Conservation (phyloP, 2,888 invertebrate genomes). For the Lepidocyrtoides sp. region DNA sequence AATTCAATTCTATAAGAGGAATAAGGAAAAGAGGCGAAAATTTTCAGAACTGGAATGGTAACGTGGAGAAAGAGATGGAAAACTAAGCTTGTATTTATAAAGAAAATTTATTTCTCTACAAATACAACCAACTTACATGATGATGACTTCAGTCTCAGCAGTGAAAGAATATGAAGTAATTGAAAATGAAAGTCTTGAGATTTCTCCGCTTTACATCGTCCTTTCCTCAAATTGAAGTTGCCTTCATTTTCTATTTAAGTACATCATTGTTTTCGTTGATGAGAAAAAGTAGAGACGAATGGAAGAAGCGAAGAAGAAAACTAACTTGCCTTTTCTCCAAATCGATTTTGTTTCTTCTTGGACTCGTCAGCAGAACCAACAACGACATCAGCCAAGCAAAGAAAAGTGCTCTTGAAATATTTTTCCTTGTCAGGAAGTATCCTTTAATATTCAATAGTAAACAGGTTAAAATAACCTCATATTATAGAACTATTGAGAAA, state of each 20-base stretch:
- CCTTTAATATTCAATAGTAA: not conserved
- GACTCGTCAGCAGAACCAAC: not conserved
- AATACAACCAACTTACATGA: not conserved
- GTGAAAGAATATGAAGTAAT: not conserved
- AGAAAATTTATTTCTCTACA: not conserved
- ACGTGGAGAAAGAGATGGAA: not conserved
- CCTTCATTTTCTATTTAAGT: conserved; percentile 43
- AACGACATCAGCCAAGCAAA: not conserved
- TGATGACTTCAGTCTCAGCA: no score
- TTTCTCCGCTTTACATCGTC: not conserved
- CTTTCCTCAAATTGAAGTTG: conserved; percentile 7
- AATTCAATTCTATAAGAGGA: not conserved
- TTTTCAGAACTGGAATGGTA: not conserved
- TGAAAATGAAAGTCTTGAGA: not conserved
- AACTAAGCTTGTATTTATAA: not conserved
- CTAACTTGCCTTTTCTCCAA: conserved; percentile 29
- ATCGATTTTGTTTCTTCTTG: conserved; percentile 32
- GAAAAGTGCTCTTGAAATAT: conserved; percentile 28
- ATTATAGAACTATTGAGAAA: not conserved
- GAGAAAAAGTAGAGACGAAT: conserved; percentile 53
- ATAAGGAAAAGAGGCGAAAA: not conserved
- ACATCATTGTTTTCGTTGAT: conserved; percentile 60
- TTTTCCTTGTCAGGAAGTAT: not conserved
- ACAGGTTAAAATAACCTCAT: no score
- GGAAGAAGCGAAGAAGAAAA: conserved; percentile 24